These are phyloP conservation scores for Linurgus olivaceus DNA, from an alignment of 2,797 vertebrate genomes.

Conservation along the genomic window DNA sequence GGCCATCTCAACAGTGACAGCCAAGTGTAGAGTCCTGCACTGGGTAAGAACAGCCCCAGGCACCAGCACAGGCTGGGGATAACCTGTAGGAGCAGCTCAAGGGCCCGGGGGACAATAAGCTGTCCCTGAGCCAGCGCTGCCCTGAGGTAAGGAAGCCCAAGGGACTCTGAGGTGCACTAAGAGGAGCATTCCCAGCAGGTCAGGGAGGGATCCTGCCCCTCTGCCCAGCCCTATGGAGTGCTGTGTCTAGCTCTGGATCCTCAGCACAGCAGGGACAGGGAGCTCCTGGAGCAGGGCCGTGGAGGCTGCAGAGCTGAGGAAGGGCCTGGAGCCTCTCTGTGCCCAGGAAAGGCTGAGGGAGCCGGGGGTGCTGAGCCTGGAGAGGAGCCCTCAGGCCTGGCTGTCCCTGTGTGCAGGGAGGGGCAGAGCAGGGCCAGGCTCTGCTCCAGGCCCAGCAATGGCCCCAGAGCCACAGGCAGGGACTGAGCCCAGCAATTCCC, in stretches of 20 bases:
- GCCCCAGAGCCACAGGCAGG: fast-evolving
- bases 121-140: background rate
- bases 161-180: fast-evolving
- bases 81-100: too few relatives aligned
- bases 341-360: background rate
- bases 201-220: background rate
- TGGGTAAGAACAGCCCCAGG: background rate
- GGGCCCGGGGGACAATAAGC: fast-evolving
- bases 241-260: background rate
- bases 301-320: fast-evolving
- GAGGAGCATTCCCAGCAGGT: background rate
- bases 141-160: fast-evolving
- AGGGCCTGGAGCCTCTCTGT: background rate
- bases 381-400: background rate
- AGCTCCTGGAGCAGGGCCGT: fast-evolving
- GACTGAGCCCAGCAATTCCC: too few relatives aligned
- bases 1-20: background rate
- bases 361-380: background rate
- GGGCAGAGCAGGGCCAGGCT: background rate
- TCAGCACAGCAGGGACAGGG: background rate
- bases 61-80: fast-evolving
- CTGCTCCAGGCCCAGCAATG: background rate
- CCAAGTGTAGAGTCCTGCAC: fast-evolving
- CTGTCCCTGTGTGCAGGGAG: background rate
- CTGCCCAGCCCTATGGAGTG: too few relatives aligned